These are phyloP conservation scores for Aricia agestis DNA, from an alignment of 1,140 invertebrate genomes.

Conservation along the genomic window DNA sequence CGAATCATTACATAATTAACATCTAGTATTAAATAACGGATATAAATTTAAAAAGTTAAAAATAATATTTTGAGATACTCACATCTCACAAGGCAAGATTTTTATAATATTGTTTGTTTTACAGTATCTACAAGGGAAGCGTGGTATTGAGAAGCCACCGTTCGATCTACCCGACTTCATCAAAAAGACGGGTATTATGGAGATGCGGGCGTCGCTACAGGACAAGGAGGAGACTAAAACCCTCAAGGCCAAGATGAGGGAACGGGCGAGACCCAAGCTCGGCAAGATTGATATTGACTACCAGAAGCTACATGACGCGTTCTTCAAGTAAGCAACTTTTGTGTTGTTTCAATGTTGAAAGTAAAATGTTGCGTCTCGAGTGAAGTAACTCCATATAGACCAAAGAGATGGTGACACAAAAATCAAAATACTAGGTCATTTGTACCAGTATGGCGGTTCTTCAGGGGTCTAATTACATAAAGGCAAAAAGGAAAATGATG, in stretches of 20 bases:
- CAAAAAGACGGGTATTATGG: constrained; percentile 99
- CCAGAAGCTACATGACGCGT: constrained; percentile 99
- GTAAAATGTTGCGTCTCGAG: too few species aligned
- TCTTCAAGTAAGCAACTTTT: constrained; percentile 87
- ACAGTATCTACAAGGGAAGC: constrained; percentile 90
- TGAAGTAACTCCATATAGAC: too few species aligned
- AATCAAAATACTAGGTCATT: too few species aligned
- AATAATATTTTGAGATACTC: too few species aligned
- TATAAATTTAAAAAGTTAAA: too few species aligned
- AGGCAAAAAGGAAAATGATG: too few species aligned
- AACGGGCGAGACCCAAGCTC: constrained; percentile 96
- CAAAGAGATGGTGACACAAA: too few species aligned
- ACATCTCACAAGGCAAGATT: neutral
- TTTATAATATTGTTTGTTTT: neutral
- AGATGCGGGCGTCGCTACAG: constrained; percentile 98
- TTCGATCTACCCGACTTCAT: constrained; percentile 99
- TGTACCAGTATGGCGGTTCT: too few species aligned
- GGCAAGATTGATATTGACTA: constrained; percentile 99
- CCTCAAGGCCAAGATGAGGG: constrained; percentile 98
- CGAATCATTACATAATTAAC: too few species aligned
- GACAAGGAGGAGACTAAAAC: constrained; percentile 98
- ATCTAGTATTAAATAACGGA: too few species aligned
- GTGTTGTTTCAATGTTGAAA: neutral
- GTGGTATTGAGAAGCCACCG: constrained; percentile 99
- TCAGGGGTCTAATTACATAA: too few species aligned